Conservation (phyloP, 2,797 vertebrate genomes). For the Margarornis squamiger region DNA sequence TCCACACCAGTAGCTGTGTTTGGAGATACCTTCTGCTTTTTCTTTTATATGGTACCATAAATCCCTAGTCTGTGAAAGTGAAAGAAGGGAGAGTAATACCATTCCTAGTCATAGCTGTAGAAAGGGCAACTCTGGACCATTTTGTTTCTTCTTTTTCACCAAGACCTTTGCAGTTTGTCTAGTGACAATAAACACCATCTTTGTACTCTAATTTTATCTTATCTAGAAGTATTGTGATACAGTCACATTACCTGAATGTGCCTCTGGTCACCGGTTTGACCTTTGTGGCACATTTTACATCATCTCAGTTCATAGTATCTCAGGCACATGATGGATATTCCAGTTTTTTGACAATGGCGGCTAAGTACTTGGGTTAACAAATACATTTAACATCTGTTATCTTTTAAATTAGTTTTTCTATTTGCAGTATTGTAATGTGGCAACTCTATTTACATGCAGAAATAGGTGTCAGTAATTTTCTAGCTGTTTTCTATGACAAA, state of each 20-base stretch:
- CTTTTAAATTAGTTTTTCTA: background rate
- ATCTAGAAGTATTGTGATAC: background rate
- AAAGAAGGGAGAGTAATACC: background rate
- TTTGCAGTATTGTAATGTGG: background rate
- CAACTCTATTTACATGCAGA: background rate
- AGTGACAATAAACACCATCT: background rate
- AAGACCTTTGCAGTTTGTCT: background rate
- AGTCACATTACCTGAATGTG: background rate
- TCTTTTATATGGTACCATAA: background rate
- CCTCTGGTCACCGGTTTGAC: background rate
- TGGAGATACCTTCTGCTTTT: background rate
- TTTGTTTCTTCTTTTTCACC: background rate
- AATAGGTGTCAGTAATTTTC: background rate
- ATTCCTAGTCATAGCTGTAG: background rate
- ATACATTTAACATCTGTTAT: background rate
- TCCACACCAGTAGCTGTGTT: background rate
- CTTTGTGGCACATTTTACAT: background rate
- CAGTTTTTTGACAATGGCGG: background rate
- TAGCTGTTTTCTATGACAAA: background rate
- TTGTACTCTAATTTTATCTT: background rate
- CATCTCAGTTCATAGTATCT: background rate
- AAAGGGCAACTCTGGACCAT: background rate
- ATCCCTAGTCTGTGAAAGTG: background rate
- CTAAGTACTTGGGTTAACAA: background rate
- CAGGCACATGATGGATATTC: background rate